Percentiles rank a stretch among this genome's conserved stretches.
Evolutionary conservation across 1,140 invertebrate species (phyloP).

Genomic region (Solenopsis fugax): DNA sequence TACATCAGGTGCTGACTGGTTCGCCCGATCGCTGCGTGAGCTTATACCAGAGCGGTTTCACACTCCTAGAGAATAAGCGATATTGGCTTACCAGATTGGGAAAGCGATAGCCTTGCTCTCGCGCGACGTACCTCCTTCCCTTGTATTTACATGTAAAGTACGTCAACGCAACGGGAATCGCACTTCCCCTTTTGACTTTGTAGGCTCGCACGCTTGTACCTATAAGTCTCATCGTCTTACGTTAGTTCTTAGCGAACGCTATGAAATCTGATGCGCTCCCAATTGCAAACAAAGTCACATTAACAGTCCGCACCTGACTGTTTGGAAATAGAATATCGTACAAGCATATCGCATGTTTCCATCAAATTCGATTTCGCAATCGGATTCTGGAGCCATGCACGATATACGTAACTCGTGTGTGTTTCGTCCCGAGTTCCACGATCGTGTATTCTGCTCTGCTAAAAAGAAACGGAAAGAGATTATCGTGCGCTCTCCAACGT

Average conservation of each 20-base stretch:
- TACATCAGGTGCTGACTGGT: slow-evolving; percentile 76
- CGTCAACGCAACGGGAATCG: slow-evolving; percentile 11
- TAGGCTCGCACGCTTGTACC: slow-evolving; percentile 31
- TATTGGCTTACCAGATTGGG: slow-evolving; percentile 79
- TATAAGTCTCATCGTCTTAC: slow-evolving; percentile 37
- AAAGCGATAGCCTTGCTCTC: slow-evolving; percentile 75
- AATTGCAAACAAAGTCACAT: slow-evolving; percentile 29
- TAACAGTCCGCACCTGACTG: not conserved
- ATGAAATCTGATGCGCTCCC: slow-evolving; percentile 7
- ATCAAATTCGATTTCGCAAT: slow-evolving; percentile 8
- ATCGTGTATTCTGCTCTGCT: not conserved
- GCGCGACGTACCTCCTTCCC: slow-evolving; percentile 14
- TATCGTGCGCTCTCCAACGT: not conserved
- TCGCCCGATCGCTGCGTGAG: slow-evolving; percentile 64
- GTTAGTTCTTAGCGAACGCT: not conserved
- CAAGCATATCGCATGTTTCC: not conserved
- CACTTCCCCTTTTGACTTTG: slow-evolving; percentile 20
- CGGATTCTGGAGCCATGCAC: not conserved
- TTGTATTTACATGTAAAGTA: slow-evolving; percentile 54
- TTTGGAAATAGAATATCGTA: not conserved
- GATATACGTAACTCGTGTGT: not conserved
- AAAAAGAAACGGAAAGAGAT: not conserved
- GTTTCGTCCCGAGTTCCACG: not conserved
- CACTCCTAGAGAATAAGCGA: slow-evolving; percentile 73
- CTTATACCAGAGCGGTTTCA: slow-evolving; percentile 62